Evolutionary conservation across 2,888 invertebrate genomes (phyloP).

Genomic region (Euplexia lucipara): DNA sequence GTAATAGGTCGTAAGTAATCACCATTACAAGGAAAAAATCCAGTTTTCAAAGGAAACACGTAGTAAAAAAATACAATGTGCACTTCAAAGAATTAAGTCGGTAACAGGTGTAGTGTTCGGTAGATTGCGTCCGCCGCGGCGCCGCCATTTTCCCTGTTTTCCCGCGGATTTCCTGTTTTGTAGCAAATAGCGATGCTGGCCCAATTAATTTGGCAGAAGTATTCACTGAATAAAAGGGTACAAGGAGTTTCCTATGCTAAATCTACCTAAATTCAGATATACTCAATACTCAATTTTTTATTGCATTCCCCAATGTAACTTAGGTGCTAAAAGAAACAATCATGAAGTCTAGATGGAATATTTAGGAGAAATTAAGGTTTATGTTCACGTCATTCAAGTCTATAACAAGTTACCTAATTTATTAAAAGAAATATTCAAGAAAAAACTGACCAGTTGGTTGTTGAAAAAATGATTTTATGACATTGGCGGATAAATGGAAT

Average conservation of each 20-base stretch:
- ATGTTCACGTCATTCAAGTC: too few species aligned
- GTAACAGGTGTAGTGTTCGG: slow-evolving; percentile 56
- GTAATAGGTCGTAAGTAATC: slow-evolving; percentile 29
- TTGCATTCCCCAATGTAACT: too few species aligned
- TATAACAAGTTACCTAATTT: too few species aligned
- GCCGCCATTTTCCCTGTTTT: slow-evolving; percentile 36
- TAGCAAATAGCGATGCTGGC: slow-evolving; percentile 9
- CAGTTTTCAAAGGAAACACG: slow-evolving; percentile 28
- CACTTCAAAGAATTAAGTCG: slow-evolving; percentile 45
- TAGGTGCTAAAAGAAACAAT: too few species aligned
- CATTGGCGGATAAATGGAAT: too few species aligned
- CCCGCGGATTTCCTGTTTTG: slow-evolving; percentile 33
- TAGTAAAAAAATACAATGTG: slow-evolving; percentile 28
- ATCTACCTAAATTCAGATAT: too few species aligned
- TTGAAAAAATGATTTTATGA: too few species aligned
- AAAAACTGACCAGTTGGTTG: too few species aligned
- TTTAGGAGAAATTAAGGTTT: too few species aligned
- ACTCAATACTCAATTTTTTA: too few species aligned
- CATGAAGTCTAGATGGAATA: too few species aligned
- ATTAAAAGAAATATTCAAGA: too few species aligned
- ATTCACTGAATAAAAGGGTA: slow-evolving; percentile 3
- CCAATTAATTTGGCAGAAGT: slow-evolving; percentile 36
- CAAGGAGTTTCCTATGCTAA: neutral
- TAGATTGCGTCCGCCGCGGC: slow-evolving; percentile 34
- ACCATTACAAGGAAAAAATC: slow-evolving; percentile 28